A percentile compares a stretch with the other conserved stretches of the same genome.
These are phyloP conservation scores for Heliornis fulica DNA, from an alignment of 2,113 vertebrate species.

Conservation along the genomic window DNA sequence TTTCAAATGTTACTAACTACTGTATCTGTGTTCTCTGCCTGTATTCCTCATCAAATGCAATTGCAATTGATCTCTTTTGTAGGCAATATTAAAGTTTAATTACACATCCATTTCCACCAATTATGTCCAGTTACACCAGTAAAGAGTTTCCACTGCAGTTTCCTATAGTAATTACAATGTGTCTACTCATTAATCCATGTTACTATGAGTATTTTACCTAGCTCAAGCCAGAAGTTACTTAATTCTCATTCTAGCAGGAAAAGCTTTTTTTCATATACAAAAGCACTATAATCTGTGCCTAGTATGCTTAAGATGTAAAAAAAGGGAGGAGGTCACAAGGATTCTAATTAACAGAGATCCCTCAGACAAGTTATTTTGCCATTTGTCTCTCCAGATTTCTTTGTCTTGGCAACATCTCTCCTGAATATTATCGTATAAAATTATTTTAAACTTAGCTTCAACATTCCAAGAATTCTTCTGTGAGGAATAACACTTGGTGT, in stretches of 20 bases:
- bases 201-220: neutral
- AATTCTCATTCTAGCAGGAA: neutral
- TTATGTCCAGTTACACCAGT: neutral
- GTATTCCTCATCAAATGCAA: neutral
- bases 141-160: neutral
- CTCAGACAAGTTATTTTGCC: neutral
- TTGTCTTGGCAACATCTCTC: slow-evolving; percentile 12
- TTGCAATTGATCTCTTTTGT: slow-evolving; percentile 16
- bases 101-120: neutral
- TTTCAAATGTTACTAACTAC: neutral
- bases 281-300: neutral
- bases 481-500: neutral
- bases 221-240: neutral
- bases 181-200: neutral
- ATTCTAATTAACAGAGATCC: neutral
- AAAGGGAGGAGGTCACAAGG: neutral
- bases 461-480: slow-evolving; percentile 20
- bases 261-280: neutral
- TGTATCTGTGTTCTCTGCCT: neutral
- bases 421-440: neutral
- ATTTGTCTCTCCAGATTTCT: neutral
- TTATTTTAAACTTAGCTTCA: slow-evolving; percentile 11
- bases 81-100: neutral
- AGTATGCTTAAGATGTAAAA: neutral
- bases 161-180: neutral